A percentile compares a stretch with the other conserved stretches of the same genome.
These are phyloP conservation scores for Poeciliopsis turrubarensis DNA, from an alignment of 2,113 vertebrate species.

Conservation along the genomic window DNA sequence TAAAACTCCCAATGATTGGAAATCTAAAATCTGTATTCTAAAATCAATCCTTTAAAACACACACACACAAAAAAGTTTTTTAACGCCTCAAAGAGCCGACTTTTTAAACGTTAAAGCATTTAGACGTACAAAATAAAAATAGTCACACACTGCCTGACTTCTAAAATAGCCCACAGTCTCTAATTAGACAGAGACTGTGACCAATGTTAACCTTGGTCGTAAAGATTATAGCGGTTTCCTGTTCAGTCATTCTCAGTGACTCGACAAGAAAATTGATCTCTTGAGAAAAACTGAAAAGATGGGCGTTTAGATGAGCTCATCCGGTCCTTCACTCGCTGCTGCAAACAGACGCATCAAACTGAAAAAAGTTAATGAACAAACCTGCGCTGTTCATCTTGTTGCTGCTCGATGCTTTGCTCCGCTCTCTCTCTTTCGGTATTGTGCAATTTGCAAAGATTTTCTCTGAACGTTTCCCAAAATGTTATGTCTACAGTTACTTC, in stretches of 20 bases:
- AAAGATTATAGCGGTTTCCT: too few relatives aligned
- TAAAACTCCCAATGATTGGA: not conserved
- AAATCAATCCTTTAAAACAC: not conserved
- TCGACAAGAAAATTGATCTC: not conserved
- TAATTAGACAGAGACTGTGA: too few relatives aligned
- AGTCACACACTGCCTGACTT: too few relatives aligned
- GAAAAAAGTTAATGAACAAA: slow-evolving; percentile 16
- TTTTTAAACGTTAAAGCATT: too few relatives aligned
- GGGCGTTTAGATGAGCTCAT: not conserved
- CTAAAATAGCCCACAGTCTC: too few relatives aligned
- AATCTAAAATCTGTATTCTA: not conserved
- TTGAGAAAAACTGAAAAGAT: not conserved
- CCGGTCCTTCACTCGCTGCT: too few relatives aligned
- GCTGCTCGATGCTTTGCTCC: not conserved
- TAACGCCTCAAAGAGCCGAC: too few relatives aligned
- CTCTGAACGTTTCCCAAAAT: too few relatives aligned
- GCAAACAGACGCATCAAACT: not conserved
- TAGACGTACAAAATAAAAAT: too few relatives aligned
- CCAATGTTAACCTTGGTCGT: too few relatives aligned
- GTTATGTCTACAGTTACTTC: too few relatives aligned
- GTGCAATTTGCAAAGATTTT: not conserved
- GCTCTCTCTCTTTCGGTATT: not conserved
- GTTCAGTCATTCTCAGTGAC: not conserved
- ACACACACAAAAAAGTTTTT: too few relatives aligned
- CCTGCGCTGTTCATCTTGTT: slow-evolving; percentile 52